Evolutionary conservation across 35 echinoderm and acorn worm species (phyloP).

Genomic region (Apostichopus californicus): DNA sequence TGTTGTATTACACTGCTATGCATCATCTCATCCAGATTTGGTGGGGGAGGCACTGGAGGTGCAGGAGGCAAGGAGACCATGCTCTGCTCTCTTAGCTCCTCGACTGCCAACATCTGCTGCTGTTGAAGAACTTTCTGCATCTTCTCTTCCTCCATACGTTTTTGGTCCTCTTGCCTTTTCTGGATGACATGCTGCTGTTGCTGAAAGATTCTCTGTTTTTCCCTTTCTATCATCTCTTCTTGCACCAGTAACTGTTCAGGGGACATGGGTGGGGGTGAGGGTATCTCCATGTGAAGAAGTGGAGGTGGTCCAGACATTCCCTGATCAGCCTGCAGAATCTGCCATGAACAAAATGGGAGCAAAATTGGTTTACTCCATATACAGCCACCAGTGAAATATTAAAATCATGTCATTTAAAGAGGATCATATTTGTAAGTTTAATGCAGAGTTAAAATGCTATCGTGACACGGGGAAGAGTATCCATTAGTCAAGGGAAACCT

Average conservation of each 20-base stretch:
- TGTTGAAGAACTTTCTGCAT: slow-evolving; percentile 85
- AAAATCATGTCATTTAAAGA: too few species aligned
- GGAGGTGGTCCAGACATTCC: slow-evolving; percentile 25
- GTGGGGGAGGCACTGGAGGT: slow-evolving; percentile 2
- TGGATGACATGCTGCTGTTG: slow-evolving; percentile 90
- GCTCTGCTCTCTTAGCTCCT: slow-evolving; percentile 30
- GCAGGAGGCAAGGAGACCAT: slow-evolving; percentile 22
- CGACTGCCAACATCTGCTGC: slow-evolving; percentile 90
- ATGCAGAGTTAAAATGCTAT: too few species aligned
- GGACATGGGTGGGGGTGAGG: slow-evolving; percentile 10
- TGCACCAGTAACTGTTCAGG: slow-evolving; percentile 52
- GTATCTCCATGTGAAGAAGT: neutral
- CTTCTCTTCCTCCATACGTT: slow-evolving; percentile 82
- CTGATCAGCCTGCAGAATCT: slow-evolving; percentile 21
- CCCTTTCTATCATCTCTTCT: slow-evolving; percentile 91
- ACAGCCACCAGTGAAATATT: neutral
- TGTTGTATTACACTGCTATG: slow-evolving; percentile 64
- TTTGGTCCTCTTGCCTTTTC: slow-evolving; percentile 82
- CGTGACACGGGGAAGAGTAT: too few species aligned
- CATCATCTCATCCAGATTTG: slow-evolving; percentile 56
- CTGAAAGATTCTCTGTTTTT: slow-evolving; percentile 85
- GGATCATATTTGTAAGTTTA: too few species aligned
- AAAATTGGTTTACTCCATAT: neutral
- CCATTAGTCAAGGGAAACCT: too few species aligned
- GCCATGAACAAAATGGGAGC: neutral